Evolutionary conservation across 2,888 invertebrate genomes (phyloP), one percentile per base, ranked within the genome.

Genomic region (Epinotia ramella): DNA sequence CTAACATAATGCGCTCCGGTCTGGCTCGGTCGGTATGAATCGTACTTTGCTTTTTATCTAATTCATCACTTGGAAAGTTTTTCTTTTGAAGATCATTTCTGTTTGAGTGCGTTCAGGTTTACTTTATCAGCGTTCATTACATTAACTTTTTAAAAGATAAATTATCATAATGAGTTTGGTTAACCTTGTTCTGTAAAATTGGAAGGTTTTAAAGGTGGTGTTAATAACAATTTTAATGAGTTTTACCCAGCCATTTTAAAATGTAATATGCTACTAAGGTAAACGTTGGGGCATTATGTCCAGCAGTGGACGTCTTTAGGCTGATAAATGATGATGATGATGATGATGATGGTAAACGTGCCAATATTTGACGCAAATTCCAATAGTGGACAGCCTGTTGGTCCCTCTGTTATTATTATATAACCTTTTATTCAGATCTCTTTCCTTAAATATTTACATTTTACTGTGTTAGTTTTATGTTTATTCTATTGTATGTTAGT

Each of bases 51-150:
- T 53, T 76, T 71, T 76, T 72, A 76, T 76, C 76, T 60, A 33
- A 65, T 76, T 76, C 71, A 76, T 76, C 62, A 66, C 62, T 70
- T 66, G 13, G 66, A 75, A 72, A 72, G 66, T 67, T 72, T 71
- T 67, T 56, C 71, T 66, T 76, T 76, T 76, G 67, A 75, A 62
- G 67, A 72, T 76, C 57, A 76, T 76, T 76, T 72, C 62, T 72
- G 62, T 71, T 24, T 56, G 66, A 63, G 67, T 72, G 56, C 71
- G 59, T 49, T 12, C 66, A 13, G 64, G 59, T 70, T 65, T 75
- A 75, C 72, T 72, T 72, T 72, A 66, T 76, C 70, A 70, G 46
- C 71, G 40, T 71, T 60, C 75, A 20, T 71, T 71, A 75, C 60
- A 66, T 71, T 71, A 71, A 60, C 40, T 71, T 67, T 7, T 66